Evolutionary conservation across 2,797 vertebrate genomes (phyloP).

Genomic region (Aplochiton taeniatus): DNA sequence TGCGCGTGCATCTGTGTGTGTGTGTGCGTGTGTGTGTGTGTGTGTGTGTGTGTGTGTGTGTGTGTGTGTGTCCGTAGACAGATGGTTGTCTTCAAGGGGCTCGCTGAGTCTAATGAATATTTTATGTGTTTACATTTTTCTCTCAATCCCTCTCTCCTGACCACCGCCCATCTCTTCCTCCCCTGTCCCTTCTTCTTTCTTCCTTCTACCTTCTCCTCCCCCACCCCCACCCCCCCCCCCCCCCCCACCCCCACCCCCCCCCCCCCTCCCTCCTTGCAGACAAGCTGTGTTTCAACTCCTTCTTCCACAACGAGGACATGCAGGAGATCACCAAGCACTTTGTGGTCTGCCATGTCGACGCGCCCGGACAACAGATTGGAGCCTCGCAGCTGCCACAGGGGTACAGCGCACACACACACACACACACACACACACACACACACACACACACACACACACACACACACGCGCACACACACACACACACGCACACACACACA

Average conservation of each 20-base stretch:
- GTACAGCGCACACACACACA: conserved; percentile 44
- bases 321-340: conserved; percentile 98
- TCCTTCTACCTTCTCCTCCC: background rate
- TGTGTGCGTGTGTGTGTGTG: background rate
- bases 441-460: background rate
- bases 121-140: conserved; percentile 13
- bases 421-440: conserved; percentile 3
- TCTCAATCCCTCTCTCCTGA: conserved; percentile 4
- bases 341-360: conserved; percentile 92
- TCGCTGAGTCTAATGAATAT: conserved; percentile 10
- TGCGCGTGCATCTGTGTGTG: too few species aligned
- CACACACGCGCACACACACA: background rate
- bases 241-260: conserved; percentile 2
- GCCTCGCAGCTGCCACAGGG: conserved; percentile 84
- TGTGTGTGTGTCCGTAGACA: conserved; percentile 20
- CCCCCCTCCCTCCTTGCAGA: conserved; percentile 72
- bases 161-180: background rate
- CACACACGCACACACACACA: background rate
- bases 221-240: background rate
- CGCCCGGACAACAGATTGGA: conserved; percentile 92
- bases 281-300: conserved; percentile 93
- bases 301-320: conserved; percentile 97
- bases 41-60: background rate
- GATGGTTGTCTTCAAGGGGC: conserved; percentile 39
- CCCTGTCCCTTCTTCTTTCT: conserved; percentile 8